Conservation (phyloP, 2,797 vertebrate species). For the Tenualosa ilisha region DNA sequence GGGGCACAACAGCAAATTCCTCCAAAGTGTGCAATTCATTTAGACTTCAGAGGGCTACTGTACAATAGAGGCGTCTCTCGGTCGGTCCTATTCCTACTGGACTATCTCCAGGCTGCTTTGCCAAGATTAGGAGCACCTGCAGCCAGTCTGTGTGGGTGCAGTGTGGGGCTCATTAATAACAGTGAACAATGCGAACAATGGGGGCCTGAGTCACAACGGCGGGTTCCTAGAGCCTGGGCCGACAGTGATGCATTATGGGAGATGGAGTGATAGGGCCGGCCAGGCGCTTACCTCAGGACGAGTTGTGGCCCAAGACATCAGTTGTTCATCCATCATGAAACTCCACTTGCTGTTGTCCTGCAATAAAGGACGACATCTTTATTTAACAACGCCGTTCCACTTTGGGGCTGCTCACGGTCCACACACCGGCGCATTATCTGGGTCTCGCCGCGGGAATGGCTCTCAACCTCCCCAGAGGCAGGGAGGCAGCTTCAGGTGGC, state of each 20-base stretch:
- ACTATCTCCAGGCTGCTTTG: background rate
- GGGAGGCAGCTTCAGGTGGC: background rate
- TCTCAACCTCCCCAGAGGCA: background rate
- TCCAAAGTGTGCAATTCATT: background rate
- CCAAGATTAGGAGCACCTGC: background rate
- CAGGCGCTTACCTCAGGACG: constrained; percentile 74
- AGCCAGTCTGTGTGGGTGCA: background rate
- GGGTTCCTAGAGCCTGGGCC: constrained; percentile 6
- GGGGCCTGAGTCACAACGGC: background rate
- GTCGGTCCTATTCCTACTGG: background rate
- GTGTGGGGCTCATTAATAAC: constrained; percentile 9
- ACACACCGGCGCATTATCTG: background rate
- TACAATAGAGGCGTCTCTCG: background rate
- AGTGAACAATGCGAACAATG: constrained; percentile 26
- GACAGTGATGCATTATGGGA: constrained; percentile 33
- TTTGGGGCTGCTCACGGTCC: background rate
- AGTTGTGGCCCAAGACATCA: constrained; percentile 81
- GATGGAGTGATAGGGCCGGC: background rate
- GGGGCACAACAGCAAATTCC: background rate
- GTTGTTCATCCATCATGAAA: constrained; percentile 82
- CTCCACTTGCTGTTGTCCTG: constrained; percentile 84
- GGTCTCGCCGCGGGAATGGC: background rate
- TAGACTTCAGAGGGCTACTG: background rate
- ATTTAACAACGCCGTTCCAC: background rate
- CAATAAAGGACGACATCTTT: constrained; percentile 30